These are phyloP conservation scores for Parambassis ranga DNA, from an alignment of 2,797 vertebrate species.

Conservation along the genomic window DNA sequence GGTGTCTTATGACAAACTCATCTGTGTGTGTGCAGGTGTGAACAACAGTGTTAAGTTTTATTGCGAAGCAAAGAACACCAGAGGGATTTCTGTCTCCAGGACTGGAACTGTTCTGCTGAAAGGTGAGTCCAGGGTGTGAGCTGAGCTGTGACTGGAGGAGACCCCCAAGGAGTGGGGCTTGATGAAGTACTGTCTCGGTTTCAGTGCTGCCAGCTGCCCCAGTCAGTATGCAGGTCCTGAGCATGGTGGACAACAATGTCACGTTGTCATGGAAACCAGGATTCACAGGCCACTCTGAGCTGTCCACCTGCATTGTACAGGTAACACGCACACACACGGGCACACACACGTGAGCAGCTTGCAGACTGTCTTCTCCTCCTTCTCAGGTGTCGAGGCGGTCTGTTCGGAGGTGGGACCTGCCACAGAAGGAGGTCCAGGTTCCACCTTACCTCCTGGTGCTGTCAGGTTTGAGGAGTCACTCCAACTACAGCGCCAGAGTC, in stretches of 20 bases:
- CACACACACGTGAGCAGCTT: not conserved
- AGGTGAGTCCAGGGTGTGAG: slow-evolving; percentile 79
- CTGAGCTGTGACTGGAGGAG: not conserved
- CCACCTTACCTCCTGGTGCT: slow-evolving; percentile 83
- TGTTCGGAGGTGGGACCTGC: slow-evolving; percentile 42
- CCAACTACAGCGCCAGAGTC: slow-evolving; percentile 89
- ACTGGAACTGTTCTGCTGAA: slow-evolving; percentile 90
- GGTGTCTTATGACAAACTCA: not conserved
- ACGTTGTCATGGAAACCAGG: slow-evolving; percentile 89
- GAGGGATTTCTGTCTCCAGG: slow-evolving; percentile 92
- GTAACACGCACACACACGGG: slow-evolving; percentile 71
- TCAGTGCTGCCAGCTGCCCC: slow-evolving; percentile 86
- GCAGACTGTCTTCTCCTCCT: not conserved
- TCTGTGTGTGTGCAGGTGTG: slow-evolving; percentile 77
- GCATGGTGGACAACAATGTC: slow-evolving; percentile 83
- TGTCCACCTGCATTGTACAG: slow-evolving; percentile 88
- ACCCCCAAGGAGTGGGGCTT: not conserved
- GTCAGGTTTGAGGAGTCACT: slow-evolving; percentile 83
- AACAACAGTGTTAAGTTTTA: slow-evolving; percentile 91
- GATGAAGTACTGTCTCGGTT: not conserved
- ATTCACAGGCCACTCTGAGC: slow-evolving; percentile 85
- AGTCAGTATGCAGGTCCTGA: slow-evolving; percentile 79
- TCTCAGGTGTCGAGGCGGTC: slow-evolving; percentile 55
- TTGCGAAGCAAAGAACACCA: slow-evolving; percentile 92
- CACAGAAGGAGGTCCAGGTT: slow-evolving; percentile 75